These are phyloP conservation scores for Cinara cedri DNA, from an alignment of 2,888 invertebrate genomes.

Conservation along the genomic window DNA sequence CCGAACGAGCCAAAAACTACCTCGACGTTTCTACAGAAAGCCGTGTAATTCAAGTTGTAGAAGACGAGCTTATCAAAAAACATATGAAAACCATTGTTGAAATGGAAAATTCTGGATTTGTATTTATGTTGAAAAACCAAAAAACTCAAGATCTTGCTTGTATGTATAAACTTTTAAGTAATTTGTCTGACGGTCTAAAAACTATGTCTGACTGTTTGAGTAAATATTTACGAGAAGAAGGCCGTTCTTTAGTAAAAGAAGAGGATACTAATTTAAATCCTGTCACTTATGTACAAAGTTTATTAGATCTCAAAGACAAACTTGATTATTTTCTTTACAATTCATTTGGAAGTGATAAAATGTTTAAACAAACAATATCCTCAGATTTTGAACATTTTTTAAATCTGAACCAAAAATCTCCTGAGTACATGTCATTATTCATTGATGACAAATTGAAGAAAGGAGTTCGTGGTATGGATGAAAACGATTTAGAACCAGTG, in stretches of 20 bases:
- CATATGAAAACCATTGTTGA: slow-evolving; percentile 98
- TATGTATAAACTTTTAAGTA: slow-evolving; percentile 95
- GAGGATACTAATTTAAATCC: slow-evolving; percentile 69
- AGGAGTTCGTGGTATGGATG: slow-evolving; percentile 98
- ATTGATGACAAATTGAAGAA: slow-evolving; percentile 99
- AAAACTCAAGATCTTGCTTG: slow-evolving; percentile 95
- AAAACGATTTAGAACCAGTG: slow-evolving; percentile 96
- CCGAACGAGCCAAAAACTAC: slow-evolving; percentile 96
- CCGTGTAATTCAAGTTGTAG: slow-evolving; percentile 93
- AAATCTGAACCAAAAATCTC: slow-evolving; percentile 95
- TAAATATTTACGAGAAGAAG: slow-evolving; percentile 92
- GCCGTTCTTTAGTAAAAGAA: slow-evolving; percentile 82
- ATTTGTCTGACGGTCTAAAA: slow-evolving; percentile 90
- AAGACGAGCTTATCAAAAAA: slow-evolving; percentile 96
- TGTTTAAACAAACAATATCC: slow-evolving; percentile 98
- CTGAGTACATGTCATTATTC: slow-evolving; percentile 97
- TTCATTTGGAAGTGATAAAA: slow-evolving; percentile 95
- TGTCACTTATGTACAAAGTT: slow-evolving; percentile 68
- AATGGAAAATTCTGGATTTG: slow-evolving; percentile 99
- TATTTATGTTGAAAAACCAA: slow-evolving; percentile 97
- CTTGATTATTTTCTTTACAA: slow-evolving; percentile 97
- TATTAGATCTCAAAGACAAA: slow-evolving; percentile 95
- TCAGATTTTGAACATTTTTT: slow-evolving; percentile 98
- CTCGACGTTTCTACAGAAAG: slow-evolving; percentile 96
- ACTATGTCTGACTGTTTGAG: slow-evolving; percentile 96